Evolutionary conservation across 2,888 invertebrate species (phyloP), one percentile per base, ranked within the genome.

Genomic region (Gasteruption jaculator): DNA sequence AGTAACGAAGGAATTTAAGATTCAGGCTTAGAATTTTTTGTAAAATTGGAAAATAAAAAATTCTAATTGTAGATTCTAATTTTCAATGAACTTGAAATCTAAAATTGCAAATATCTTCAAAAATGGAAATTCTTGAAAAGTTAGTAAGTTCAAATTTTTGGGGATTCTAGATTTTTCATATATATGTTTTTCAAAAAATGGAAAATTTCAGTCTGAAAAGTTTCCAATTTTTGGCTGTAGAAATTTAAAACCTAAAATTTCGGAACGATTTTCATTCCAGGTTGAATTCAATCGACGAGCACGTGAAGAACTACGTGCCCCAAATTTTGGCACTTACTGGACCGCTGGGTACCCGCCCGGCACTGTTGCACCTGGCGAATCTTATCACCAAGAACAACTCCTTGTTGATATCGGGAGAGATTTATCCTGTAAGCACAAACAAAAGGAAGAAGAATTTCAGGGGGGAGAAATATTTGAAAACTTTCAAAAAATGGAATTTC

Each of bases 271-370:
- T 26, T 19, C 27, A 27, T 49, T 35, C 10, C 63, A 81, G 82
- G 50, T 65, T 90, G 53, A 86, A 85, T 39, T 83, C 85, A 30
- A 88, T 91, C 1, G 88, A 87, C 18, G 96, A 96, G 60, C 97
- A 99, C 68, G 95, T 97, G 12, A 97, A 97, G 74, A 97, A 96
- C 74, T 97, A 93, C 72, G 84, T 91, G 65, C 97, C 97, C 0
- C 95, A 97, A 73, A 78, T 88, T 45, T 73, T 97, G 57, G 87
- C 94, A 22, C 74, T 97, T 24, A 80, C 86, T 2, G 96, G 95
- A 1, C 75, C 84, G 46, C 93, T 95, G 0, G 83, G 85, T 47
- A 76, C 82, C 3, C 76, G 97, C 21, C 94, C 95, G 1, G 87
- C 92, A 0, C 75, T 99, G 0, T 78, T 96, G 1, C 95, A 96